Percentiles rank a stretch among this genome's conserved stretches.
phyloP scores from a whole-genome alignment of 2,888 invertebrate genomes.

The Plusia festucae region DNA sequence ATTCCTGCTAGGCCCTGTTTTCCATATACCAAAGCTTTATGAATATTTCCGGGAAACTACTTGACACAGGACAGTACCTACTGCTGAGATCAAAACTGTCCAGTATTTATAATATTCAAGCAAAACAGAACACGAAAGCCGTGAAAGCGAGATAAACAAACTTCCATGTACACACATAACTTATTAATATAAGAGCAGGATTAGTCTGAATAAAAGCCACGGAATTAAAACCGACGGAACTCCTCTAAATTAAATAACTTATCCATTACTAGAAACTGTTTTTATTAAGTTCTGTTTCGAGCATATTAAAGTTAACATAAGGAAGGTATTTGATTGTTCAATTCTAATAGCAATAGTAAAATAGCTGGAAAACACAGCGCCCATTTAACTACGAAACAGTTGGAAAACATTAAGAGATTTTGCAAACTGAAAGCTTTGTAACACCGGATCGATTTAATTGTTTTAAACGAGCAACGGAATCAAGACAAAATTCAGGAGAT shows the following conservation, averaged over 20 bases:
- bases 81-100: slow-evolving; percentile 42
- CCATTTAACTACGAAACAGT: slow-evolving; percentile 49
- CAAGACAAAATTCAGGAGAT: slow-evolving; percentile 40
- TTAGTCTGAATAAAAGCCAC: not conserved
- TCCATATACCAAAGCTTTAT: slow-evolving; percentile 14
- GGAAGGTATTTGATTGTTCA: slow-evolving; percentile 29
- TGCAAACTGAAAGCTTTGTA: slow-evolving; percentile 39
- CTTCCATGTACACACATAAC: slow-evolving; percentile 3
- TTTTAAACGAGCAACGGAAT: slow-evolving; percentile 39
- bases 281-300: not conserved
- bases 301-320: not conserved
- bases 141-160: slow-evolving; percentile 24
- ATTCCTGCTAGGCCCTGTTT: not conserved
- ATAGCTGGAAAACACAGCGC: slow-evolving; percentile 36
- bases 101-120: slow-evolving; percentile 37
- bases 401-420: slow-evolving; percentile 48
- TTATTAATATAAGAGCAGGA: not conserved
- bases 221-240: not conserved
- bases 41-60: slow-evolving; percentile 28
- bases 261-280: not conserved
- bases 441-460: slow-evolving; percentile 49
- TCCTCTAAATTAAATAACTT: slow-evolving; percentile 5
- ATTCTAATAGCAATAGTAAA: slow-evolving; percentile 27
- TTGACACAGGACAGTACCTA: slow-evolving; percentile 21
- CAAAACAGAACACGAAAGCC: slow-evolving; percentile 23